Conservation (phyloP, 2,797 vertebrate genomes). For the Parauchenoglanis punctatus region DNA sequence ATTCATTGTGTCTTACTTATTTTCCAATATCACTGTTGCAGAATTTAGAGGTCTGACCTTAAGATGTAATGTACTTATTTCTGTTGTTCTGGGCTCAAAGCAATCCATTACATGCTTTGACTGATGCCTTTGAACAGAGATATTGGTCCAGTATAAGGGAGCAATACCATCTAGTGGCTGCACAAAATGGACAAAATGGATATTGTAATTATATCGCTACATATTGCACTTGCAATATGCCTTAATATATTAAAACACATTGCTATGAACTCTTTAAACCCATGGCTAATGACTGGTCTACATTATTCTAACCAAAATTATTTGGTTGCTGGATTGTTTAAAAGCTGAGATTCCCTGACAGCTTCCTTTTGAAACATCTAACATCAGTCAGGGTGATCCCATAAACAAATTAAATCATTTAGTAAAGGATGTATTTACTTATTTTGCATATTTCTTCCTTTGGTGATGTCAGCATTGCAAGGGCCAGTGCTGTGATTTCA, state of each 20-base stretch:
- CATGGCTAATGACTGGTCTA: background rate
- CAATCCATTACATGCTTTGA: background rate
- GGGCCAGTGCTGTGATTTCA: background rate
- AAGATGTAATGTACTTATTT: background rate
- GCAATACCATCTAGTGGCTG: constrained; percentile 19
- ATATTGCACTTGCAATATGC: constrained; percentile 21
- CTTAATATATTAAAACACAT: constrained; percentile 4
- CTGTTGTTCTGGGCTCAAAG: constrained; percentile 1
- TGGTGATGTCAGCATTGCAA: background rate
- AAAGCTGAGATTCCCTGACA: background rate
- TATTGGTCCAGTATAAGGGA: background rate
- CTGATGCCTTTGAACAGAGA: constrained; percentile 8
- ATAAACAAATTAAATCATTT: background rate
- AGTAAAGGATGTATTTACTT: background rate
- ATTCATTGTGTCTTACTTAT: background rate
- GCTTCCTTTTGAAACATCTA: background rate
- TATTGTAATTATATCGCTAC: constrained; percentile 7
- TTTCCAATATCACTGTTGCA: background rate
- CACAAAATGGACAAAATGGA: background rate
- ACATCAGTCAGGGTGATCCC: background rate
- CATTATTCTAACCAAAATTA: background rate
- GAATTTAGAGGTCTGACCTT: background rate
- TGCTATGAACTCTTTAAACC: background rate
- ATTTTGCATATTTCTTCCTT: background rate
- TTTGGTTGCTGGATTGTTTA: background rate